These are phyloP conservation scores for Nemotelus nigrinus DNA, from an alignment of 2,888 invertebrate species.

Conservation along the genomic window DNA sequence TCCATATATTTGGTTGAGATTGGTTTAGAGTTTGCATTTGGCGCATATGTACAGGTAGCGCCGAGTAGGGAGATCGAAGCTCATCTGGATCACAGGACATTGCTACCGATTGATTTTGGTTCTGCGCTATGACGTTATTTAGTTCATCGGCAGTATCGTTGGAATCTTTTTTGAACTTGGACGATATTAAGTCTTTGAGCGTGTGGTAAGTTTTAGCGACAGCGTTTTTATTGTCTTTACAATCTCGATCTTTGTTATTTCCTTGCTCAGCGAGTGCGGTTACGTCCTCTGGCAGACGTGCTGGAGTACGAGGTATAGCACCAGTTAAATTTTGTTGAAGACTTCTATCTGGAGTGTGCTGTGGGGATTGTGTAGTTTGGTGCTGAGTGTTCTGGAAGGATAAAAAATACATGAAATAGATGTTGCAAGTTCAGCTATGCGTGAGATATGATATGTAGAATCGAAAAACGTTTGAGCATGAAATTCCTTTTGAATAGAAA, in stretches of 20 bases:
- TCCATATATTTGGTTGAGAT: conserved; percentile 53
- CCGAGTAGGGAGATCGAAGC: conserved; percentile 65
- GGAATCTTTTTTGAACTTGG: conserved; percentile 74
- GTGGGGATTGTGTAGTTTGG: conserved; percentile 52
- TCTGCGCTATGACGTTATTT: conserved; percentile 57
- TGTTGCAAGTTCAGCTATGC: background rate
- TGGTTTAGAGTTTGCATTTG: conserved; percentile 53
- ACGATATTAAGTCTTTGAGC: conserved; percentile 84
- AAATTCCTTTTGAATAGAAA: too few species aligned
- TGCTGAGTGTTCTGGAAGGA: conserved; percentile 48
- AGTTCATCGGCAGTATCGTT: conserved; percentile 67
- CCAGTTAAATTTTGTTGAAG: conserved; percentile 51
- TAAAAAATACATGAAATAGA: background rate
- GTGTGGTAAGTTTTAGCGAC: conserved; percentile 83
- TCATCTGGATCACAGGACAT: conserved; percentile 53
- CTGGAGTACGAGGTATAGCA: conserved; percentile 64
- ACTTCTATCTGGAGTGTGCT: conserved; percentile 58
- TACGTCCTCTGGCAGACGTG: conserved; percentile 65
- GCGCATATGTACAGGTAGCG: conserved; percentile 63
- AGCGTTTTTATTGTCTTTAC: conserved; percentile 67
- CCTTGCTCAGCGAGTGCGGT: conserved; percentile 71
- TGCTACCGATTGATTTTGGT: conserved; percentile 49
- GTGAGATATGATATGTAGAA: too few species aligned
- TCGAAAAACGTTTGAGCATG: too few species aligned
- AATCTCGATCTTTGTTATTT: conserved; percentile 69